Evolutionary conservation across 2,797 vertebrate genomes (phyloP).

Genomic region (Urocyon cinereoargenteus): DNA sequence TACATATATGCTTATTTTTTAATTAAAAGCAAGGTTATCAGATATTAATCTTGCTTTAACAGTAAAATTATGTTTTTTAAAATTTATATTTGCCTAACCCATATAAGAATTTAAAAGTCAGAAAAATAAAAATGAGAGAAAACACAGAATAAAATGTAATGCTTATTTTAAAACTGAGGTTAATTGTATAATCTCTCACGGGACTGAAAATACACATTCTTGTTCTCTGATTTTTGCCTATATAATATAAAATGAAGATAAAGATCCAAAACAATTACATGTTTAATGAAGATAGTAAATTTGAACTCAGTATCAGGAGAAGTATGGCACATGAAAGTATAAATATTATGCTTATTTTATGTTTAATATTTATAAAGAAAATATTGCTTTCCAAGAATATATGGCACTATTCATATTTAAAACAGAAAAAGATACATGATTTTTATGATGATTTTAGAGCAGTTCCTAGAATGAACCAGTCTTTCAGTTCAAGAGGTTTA

Average conservation of each 20-base stretch:
- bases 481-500: neutral
- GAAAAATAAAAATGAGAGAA: neutral
- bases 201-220: neutral
- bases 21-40: neutral
- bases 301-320: neutral
- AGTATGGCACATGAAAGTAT: neutral
- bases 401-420: neutral
- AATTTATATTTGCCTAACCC: neutral
- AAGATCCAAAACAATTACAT: neutral
- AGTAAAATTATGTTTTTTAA: neutral
- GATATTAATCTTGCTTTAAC: neutral
- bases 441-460: neutral
- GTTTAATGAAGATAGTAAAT: neutral
- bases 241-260: neutral
- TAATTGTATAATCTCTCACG: neutral
- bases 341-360: neutral
- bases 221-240: neutral
- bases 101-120: neutral
- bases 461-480: neutral
- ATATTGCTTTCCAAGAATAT: neutral
- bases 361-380: neutral
- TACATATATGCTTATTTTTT: neutral
- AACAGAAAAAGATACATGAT: neutral
- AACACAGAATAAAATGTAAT: neutral
- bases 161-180: neutral